A percentile compares a stretch with the other conserved stretches of the same genome.
These are phyloP conservation scores for Axinella damicornis DNA, from an alignment of 37 sponge, comb jelly and placozoan species.

Conservation along the genomic window DNA sequence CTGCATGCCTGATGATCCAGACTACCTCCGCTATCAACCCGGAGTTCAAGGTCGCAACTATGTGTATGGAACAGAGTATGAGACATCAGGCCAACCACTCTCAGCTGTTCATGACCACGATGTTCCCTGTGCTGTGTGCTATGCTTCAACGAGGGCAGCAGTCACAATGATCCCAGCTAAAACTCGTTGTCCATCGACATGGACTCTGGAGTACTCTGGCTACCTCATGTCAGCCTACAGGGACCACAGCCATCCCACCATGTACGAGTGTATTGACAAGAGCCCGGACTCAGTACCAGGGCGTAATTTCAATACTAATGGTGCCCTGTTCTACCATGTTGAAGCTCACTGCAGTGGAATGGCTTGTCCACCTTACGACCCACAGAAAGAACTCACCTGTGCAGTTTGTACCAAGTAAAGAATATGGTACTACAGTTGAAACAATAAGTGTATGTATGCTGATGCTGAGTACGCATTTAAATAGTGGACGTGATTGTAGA, in stretches of 20 bases:
- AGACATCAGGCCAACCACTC: background rate
- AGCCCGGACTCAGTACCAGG: constrained; percentile 23
- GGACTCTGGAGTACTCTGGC: constrained; percentile 67
- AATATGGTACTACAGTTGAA: too few species aligned
- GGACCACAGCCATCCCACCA: constrained; percentile 16
- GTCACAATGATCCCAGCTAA: constrained; percentile 51
- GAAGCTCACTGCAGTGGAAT: constrained; percentile 51
- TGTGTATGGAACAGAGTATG: constrained; percentile 48
- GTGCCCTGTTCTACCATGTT: constrained; percentile 49
- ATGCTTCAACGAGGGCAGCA: constrained; percentile 27
- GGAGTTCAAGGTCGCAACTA: constrained; percentile 18
- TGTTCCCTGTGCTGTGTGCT: constrained; percentile 67
- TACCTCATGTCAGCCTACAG: constrained; percentile 35
- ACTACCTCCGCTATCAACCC: constrained; percentile 28
- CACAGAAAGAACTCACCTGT: constrained; percentile 55
- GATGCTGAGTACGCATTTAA: too few species aligned
- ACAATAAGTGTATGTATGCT: too few species aligned
- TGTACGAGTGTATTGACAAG: constrained; percentile 54
- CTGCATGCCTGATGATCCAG: constrained; percentile 32
- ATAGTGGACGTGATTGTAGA: too few species aligned
- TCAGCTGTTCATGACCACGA: background rate
- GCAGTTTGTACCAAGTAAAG: constrained; percentile 61
- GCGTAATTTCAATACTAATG: constrained; percentile 15
- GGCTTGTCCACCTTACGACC: constrained; percentile 49
- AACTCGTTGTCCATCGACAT: constrained; percentile 26